Base-by-base conservation (phyloP, 2,113 vertebrate genomes). In the Eublepharis macularius region DNA sequence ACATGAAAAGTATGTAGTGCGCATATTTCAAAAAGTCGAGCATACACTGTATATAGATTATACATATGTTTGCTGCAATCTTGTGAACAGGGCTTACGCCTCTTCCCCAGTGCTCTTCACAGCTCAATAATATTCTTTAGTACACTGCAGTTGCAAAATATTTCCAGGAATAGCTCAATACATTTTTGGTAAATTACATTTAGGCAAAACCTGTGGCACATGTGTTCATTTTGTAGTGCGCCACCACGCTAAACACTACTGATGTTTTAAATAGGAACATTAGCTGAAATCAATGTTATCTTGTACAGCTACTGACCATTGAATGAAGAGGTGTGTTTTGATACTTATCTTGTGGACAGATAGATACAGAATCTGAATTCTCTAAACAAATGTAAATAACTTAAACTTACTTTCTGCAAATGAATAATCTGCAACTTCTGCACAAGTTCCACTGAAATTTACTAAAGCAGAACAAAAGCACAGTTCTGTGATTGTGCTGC, bases 191-290 rank as follows among this genome's bases (percentile, higher is more conserved):
- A 85, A 88, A 1, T 34, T 49, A 70, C 2, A 13, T 76, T 72
- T 68, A 14, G 26, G 68, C 66, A 1, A 79, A 41, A 34, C 54
- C 32, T n/a, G 29, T 74, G 39, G 2, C 32, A 45, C 17, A 14
- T 65, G 6, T 13, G 34, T 16, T n/a, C 11, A 26, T 65, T 6
- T 17, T 65, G 21, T 36, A 29, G 12, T 24, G 11, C 14, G 16
- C 57, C 12, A 24, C 57, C 12, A 4, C 41, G 29, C 8, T 45
- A 17, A 32, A 21, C 13, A n/a, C 6, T 34, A 24, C 11, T 66
- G 10, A 9, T 10, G 82, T 41, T 86, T 65, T 16, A 65, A 43
- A 36, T 41, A 73, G 73, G 51, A 91, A 43, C 26, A 36, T 93
- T 47, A 39, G 4, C 49, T 83, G 68, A 76, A 13, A 39, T 74